Base-by-base conservation (phyloP, 2,888 invertebrate species). In the Latrodectus elegans region DNA sequence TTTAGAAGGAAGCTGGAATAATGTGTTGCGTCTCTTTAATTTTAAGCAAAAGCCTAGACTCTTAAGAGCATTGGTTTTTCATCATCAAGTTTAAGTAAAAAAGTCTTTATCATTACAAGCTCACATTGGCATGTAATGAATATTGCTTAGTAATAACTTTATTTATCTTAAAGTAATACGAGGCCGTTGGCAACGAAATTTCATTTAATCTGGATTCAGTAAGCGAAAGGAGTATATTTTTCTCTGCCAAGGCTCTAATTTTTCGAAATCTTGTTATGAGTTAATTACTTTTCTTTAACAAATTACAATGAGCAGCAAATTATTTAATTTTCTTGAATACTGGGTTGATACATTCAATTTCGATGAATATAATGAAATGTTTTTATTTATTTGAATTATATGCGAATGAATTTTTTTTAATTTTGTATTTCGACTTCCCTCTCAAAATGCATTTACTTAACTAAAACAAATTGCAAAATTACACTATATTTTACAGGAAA, bases 231-330 rank as follows among this genome's bases (percentile, higher is more conserved):
- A 15, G 49, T n/a, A 72, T 60, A 60, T 79, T 79, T 79, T 79
- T 72, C 60, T 17, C 9, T 11, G 72, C 8, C 49, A 15, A 51
- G 71, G 49, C 71, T 74, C 53, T 79, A 71, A 64, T 79, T 71
- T 72, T 64, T 17, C 22, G 64, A 79, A 79, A 79, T 79, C 79
- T 72, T 17, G 49, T 79, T 79, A 79, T 79, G 79, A 79, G 55
- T 79, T 79, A 79, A 79, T 79, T 79, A 79, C 49, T n/a, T 15
- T 72, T 64, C 53, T 79, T 79, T 79, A 51, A 60, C 49, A 71
- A 72, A 79, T 79, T 71, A 64, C 60, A 79, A 79, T 72, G 79
- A 79, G 22, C 79, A 71, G 11, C 71, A 15, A 60, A 15, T 15
- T n/a, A n/a, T 60, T 60, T 60, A 15, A 11, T 11, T 60, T 60